Evolutionary conservation across 1,140 invertebrate genomes (phyloP).

Genomic region (Amphibalanus amphitrite): DNA sequence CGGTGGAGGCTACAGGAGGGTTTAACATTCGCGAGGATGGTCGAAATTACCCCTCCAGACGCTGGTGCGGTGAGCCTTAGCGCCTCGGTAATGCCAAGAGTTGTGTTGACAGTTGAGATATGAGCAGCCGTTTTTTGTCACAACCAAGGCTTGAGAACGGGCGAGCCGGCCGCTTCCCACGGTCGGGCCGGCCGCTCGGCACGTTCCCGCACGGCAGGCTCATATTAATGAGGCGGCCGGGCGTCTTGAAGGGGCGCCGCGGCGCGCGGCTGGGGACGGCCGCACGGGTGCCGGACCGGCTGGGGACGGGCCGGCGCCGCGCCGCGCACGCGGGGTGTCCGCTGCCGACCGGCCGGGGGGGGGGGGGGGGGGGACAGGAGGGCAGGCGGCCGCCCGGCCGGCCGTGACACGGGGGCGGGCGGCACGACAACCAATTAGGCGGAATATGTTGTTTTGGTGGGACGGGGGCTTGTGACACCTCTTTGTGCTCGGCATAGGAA

Average conservation of each 20-base stretch:
- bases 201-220: neutral
- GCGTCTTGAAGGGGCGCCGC: neutral
- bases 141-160: constrained; percentile 1
- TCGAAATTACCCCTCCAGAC: neutral
- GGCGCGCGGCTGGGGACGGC: neutral
- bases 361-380: neutral
- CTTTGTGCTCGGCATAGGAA: too few relatives aligned
- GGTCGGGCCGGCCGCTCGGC: neutral
- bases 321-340: neutral
- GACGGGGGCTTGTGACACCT: too few relatives aligned
- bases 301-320: neutral
- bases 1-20: neutral
- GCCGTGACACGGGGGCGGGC: too few relatives aligned
- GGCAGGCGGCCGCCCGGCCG: too few relatives aligned
- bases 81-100: neutral
- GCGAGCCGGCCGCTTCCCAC: neutral
- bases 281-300: neutral
- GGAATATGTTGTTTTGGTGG: too few relatives aligned
- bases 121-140: constrained; percentile 2
- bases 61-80: neutral
- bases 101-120: constrained; percentile 5
- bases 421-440: too few relatives aligned
- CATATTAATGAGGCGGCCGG: neutral
- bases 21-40: neutral
- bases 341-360: too few relatives aligned